Evolutionary conservation across 2,113 vertebrate genomes (phyloP), one percentile per base, ranked within the genome.

Genomic region (Sinocyclocheilus grahami): DNA sequence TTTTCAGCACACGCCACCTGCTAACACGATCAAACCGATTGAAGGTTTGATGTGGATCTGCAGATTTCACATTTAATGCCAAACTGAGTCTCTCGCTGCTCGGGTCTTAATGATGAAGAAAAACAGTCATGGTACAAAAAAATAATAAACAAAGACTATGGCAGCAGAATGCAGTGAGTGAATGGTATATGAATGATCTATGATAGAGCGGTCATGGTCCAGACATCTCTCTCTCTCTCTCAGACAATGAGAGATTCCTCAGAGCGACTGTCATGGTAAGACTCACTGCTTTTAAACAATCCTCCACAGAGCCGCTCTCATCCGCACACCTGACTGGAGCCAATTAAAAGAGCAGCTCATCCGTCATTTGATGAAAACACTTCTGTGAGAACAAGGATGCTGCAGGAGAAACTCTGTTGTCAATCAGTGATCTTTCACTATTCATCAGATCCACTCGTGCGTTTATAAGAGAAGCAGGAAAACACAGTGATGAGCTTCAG

Each of bases 201-300:
- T 20, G 77, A 58, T 11, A 39, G 53, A 22, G 6, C 11, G 39
- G 78, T 79, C 33, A 62, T 24, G 58, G 78, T n/a, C 78, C 78
- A 62, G 53, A 16, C 24, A 5, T n/a, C 58, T 75, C 60, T 62
- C 8, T 24, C 37, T 53, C 5, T 75, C 27, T 58, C 6, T 18
- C 46, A 60, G 89, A 90, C 87, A 79, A 87, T 89, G 33, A 30
- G 60, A 89, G 75, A 90, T 92, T 91, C 84, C 85, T 87, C 51
- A 72, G 72, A 86, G 63, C 65, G 46, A 89, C 60, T 85, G 71
- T 85, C 80, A 90, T 84, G 58, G 58, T 62, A 42, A 85, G 62
- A 78, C 65, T 53, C 86, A 86, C 42, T 74, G 71, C 63, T 74
- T 88, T 76, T 16, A 90, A 69, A 91, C 86, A 90, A 90, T 89